Base-by-base conservation (phyloP, 2,113 vertebrate species). In the Origma solitaria region DNA sequence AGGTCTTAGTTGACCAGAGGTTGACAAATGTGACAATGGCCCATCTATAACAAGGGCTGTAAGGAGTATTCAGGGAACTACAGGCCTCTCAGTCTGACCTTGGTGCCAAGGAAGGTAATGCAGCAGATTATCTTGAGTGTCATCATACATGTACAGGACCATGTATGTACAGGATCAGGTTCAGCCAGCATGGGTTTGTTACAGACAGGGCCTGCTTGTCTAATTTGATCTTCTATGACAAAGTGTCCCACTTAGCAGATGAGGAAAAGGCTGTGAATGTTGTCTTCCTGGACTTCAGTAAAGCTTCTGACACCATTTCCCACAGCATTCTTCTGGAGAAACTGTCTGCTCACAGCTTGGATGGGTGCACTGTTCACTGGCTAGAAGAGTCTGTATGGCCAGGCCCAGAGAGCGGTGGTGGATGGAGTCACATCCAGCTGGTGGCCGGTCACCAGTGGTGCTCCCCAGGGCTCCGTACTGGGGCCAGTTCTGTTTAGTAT, bases 381-480 rank as follows among this genome's bases (percentile, higher is more conserved):
- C 10, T 37, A 65, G 42, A 38, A 42, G 23, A 16, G 37, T 4
- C 2, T 16, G 18, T 6, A 11, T 24, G 19, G 33, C 35, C 12
- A 8, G 25, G 27, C 31, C 31, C 31, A 12, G 8, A 27, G 18
- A 13, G 3, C 4, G 15, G 31, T 23, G 27, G 5, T 49, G 42
- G 21, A 31, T 31, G 30, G 31, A 56, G 30, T 19, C 10, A 45
- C 28, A 45, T 11, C 18, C 54, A 53, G 38, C 33, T 53, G 23
- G 27, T 4, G 7, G 7, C 4, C 0, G 0, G 37, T 23, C 25
- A 40, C 13, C 35, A 56, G 31, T 2, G 22, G 9, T 50, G 24
- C 1, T 66, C 11, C 61, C 28, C 54, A 49, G 61, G 11, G 20
- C 8, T 38, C 44, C 22, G 37, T 9, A 33, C 8, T 38, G 37